Conservation (phyloP, 1,140 invertebrate species). For the Heliconius congener region DNA sequence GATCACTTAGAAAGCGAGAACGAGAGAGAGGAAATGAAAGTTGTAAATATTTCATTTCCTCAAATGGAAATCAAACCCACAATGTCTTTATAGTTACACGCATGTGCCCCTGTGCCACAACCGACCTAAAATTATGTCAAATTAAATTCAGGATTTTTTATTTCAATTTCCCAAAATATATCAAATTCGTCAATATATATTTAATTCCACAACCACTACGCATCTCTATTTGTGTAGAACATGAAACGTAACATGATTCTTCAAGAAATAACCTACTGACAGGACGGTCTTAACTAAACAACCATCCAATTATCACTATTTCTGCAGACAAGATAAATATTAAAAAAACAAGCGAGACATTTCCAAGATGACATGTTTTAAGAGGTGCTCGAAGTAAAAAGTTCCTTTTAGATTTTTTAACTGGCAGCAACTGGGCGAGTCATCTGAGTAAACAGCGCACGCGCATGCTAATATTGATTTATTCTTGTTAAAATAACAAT, state of each 20-base stretch:
- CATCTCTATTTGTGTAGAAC: not conserved
- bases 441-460: conserved; percentile 36
- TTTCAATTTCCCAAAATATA: not conserved
- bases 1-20: too few species aligned
- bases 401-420: conserved; percentile 23
- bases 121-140: too few species aligned
- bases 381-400: conserved; percentile 25
- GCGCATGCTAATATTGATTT: conserved; percentile 36
- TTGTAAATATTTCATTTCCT: too few species aligned
- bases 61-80: too few species aligned
- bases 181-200: not conserved
- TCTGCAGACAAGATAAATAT: conserved; percentile 19
- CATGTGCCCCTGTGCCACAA: too few species aligned
- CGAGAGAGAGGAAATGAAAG: too few species aligned
- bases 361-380: conserved; percentile 25
- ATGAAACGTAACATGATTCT: not conserved
- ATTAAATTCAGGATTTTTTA: too few species aligned
- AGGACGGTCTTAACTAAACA: not conserved
- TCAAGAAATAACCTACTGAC: not conserved
- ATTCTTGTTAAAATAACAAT: conserved; percentile 27
- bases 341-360: conserved; percentile 13
- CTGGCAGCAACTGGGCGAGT: conserved; percentile 5
- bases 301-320: conserved; percentile 14
- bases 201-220: not conserved
- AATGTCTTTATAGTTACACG: too few species aligned